Base-by-base conservation (phyloP, 2,888 invertebrate genomes). In the Calliscelio sp. region DNA sequence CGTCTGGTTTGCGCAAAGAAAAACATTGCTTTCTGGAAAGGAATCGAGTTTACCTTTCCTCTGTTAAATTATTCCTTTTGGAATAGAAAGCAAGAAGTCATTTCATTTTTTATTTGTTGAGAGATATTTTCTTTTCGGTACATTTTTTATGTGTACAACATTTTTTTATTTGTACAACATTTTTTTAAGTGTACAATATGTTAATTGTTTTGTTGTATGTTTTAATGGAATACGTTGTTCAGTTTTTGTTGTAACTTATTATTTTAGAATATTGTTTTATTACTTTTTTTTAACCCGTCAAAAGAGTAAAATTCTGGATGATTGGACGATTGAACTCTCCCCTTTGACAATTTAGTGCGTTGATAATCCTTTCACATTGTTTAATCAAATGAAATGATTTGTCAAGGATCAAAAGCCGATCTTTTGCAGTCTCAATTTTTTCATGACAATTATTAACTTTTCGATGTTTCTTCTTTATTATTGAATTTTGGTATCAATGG, bases 1-100 rank as follows among this genome's bases (percentile, higher is more conserved):
- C 38, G n/a, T n/a, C n/a, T 41, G 22, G 18, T 70, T 55, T 38
- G n/a, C 55, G 18, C 18, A 38, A 41, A 41, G 66, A 46, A 24
- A 46, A 41, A 20, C 22, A n/a, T 41, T 41, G 5, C 16, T 61
- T 61, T 18, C 6, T 1, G 24, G 20, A 24, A 35, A 61, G 41
- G 41, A 41, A 38, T 14, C 18, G 14, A 41, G n/a, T n/a, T n/a
- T n/a, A n/a, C n/a, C 10, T 61, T 61, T 18, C 18, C 41, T 41
- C 41, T 61, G n/a, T 61, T 22, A 61, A 41, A 24, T 38, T 35
- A 35, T 11, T 14, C 14, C 14, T 35, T 35, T 11, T 35, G 10
- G 14, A 11, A 14, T 35, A 35, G 35, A 35, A 35, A 35, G 14
- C 1, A 11, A 35, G n/a, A n/a, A n/a, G n/a, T n/a, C n/a, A n/a